phyloP scores from a whole-genome alignment of 92 coral and sea anemone genomes.

The Plumapathes pennacea region DNA sequence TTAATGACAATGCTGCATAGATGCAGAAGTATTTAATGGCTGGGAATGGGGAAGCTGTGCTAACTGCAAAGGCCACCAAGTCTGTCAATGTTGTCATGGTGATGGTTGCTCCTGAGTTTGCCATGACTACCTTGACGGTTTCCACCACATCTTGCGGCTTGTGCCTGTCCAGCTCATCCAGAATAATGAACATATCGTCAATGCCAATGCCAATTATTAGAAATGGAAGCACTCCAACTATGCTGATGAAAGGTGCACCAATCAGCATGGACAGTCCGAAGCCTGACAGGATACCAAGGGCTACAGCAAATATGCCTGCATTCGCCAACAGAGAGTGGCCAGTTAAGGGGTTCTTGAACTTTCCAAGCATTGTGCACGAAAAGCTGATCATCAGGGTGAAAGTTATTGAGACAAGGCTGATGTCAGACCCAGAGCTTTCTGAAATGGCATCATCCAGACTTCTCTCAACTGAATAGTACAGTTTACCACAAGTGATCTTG shows the following conservation, averaged over 20 bases:
- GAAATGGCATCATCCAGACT: slow-evolving; percentile 80
- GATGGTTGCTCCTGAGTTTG: slow-evolving; percentile 78
- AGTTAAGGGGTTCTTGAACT: slow-evolving; percentile 72
- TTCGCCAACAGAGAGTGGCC: slow-evolving; percentile 82
- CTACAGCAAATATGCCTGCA: slow-evolving; percentile 85
- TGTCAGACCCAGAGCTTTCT: slow-evolving; percentile 79
- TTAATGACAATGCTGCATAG: slow-evolving; percentile 72
- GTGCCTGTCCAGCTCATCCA: slow-evolving; percentile 83
- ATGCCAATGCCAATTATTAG: slow-evolving; percentile 83
- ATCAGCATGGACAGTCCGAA: slow-evolving; percentile 68
- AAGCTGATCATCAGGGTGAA: slow-evolving; percentile 75
- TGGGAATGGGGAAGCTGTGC: slow-evolving; percentile 85
- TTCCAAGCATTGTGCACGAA: slow-evolving; percentile 69
- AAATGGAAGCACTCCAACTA: slow-evolving; percentile 76
- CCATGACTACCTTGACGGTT: slow-evolving; percentile 74
- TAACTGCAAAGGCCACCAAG: slow-evolving; percentile 87
- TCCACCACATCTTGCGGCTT: slow-evolving; percentile 50
- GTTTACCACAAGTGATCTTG: slow-evolving; percentile 36
- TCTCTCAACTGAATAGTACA: slow-evolving; percentile 58
- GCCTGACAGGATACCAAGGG: slow-evolving; percentile 82
- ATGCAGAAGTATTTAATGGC: slow-evolving; percentile 77
- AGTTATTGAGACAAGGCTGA: slow-evolving; percentile 67
- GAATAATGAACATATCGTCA: slow-evolving; percentile 87
- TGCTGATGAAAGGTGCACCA: slow-evolving; percentile 66
- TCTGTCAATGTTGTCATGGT: slow-evolving; percentile 98